phyloP scores from a whole-genome alignment of 1,140 invertebrate genomes.

The Euura saliciscinereae region DNA sequence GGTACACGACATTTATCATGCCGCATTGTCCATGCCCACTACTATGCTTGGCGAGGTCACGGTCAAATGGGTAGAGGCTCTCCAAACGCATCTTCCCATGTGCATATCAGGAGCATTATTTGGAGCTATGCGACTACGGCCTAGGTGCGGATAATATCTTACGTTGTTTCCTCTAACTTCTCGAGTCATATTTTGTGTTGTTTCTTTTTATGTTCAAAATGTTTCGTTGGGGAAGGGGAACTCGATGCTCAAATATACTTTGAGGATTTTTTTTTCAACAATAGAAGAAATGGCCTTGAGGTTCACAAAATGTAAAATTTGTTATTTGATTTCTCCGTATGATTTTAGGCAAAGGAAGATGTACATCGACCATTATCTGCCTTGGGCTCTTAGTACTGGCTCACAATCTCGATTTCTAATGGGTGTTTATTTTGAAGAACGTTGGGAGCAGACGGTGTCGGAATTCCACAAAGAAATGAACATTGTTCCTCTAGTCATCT shows the following conservation, averaged over 20 bases:
- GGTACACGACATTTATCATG: constrained; percentile 94
- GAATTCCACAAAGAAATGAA: constrained; percentile 83
- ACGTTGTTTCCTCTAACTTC: neutral
- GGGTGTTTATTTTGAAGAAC: constrained; percentile 90
- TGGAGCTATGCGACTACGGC: constrained; percentile 79
- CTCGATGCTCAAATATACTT: too few species aligned
- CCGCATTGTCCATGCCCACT: constrained; percentile 90
- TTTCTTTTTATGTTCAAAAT: too few species aligned
- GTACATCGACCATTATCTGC: constrained; percentile 81
- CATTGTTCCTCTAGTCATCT: constrained; percentile 54
- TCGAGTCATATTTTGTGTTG: too few species aligned
- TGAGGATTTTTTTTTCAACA: too few species aligned
- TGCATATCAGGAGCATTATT: constrained; percentile 86
- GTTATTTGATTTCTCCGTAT: constrained; percentile 28
- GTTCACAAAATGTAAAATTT: constrained; percentile 10
- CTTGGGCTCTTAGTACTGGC: constrained; percentile 88
- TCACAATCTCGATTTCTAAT: constrained; percentile 77
- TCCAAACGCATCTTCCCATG: constrained; percentile 91
- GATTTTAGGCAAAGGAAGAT: constrained; percentile 75
- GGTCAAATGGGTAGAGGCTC: constrained; percentile 97
- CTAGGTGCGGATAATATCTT: constrained; percentile 68
- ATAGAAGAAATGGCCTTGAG: too few species aligned
- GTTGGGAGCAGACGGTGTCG: constrained; percentile 87
- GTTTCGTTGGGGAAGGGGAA: too few species aligned
- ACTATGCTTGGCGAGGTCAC: constrained; percentile 95